Percentiles rank a stretch among this genome's conserved stretches.
Evolutionary conservation across 2,888 invertebrate species (phyloP).

Genomic region (Lottia gigantea): DNA sequence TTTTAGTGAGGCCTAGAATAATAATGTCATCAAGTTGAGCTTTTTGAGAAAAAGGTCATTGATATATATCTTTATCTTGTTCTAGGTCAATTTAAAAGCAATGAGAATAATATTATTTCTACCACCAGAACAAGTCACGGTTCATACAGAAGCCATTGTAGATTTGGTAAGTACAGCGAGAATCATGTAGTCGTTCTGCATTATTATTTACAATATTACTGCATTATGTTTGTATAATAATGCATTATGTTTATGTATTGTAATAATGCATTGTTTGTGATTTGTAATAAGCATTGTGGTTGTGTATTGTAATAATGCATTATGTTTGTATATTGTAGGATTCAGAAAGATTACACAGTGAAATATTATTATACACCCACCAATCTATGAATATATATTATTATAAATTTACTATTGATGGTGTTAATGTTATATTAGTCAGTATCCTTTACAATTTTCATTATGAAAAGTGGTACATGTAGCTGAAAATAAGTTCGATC

Average conservation of each 20-base stretch:
- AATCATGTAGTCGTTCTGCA: too few species aligned
- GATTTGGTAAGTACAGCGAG: constrained; percentile 26
- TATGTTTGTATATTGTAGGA: constrained; percentile 26
- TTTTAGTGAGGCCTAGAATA: too few species aligned
- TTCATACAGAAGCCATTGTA: constrained; percentile 42
- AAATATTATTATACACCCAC: constrained; percentile 62
- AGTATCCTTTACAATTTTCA: constrained; percentile 55
- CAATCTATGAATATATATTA: constrained; percentile 62
- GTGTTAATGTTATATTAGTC: constrained; percentile 62
- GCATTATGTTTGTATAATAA: too few species aligned
- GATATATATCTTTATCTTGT: not conserved
- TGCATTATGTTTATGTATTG: too few species aligned
- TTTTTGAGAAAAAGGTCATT: too few species aligned
- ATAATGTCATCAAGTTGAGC: too few species aligned
- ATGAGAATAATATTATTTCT: constrained; percentile 55
- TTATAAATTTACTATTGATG: constrained; percentile 65
- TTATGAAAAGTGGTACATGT: too few species aligned
- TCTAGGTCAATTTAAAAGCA: constrained; percentile 56
- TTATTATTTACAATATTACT: too few species aligned
- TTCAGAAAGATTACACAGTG: constrained; percentile 35
- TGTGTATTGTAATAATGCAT: not conserved
- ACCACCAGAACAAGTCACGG: constrained; percentile 52
- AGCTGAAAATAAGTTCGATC: too few species aligned
- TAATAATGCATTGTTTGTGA: not conserved
- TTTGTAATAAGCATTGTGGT: not conserved